Percentiles rank a stretch among this genome's conserved stretches.
These are phyloP conservation scores for Bemisia tabaci DNA, from an alignment of 1,140 invertebrate species.

Conservation along the genomic window DNA sequence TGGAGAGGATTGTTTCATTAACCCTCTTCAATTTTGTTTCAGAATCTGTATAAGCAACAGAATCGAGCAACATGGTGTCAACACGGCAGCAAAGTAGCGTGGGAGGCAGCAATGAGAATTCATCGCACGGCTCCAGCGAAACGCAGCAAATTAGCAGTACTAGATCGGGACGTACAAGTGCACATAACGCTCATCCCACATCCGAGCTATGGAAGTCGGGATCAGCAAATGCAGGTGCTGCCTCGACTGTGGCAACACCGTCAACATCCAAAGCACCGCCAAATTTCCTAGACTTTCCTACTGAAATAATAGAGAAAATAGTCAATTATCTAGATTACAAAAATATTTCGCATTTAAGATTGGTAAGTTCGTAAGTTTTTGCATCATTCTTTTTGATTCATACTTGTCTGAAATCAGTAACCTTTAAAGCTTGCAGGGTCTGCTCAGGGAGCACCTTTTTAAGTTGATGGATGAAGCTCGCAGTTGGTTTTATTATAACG, in stretches of 20 bases:
- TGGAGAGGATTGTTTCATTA: no score
- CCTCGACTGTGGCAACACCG: no score
- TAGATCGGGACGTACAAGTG: not conserved
- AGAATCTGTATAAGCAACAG: no score
- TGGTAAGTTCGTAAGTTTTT: slow-evolving; percentile 42
- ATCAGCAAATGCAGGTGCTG: not conserved
- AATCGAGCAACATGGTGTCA: no score
- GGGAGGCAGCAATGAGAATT: not conserved
- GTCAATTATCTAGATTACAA: slow-evolving; percentile 59
- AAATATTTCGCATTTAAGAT: slow-evolving; percentile 54
- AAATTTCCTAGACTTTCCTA: slow-evolving; percentile 53
- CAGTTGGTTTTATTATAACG: no score
- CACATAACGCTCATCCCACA: not conserved
- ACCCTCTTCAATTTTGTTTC: no score
- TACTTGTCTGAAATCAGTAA: no score
- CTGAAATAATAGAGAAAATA: slow-evolving; percentile 65
- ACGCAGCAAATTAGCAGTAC: not conserved
- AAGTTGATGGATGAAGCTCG: no score
- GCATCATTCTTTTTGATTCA: no score
- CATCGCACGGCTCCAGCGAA: not conserved
- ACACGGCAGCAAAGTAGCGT: not conserved
- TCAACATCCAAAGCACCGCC: slow-evolving; percentile 18
- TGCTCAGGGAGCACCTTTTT: no score
- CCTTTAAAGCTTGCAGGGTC: no score
- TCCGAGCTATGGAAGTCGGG: not conserved